Percentiles rank a stretch among this genome's conserved stretches.
These are phyloP conservation scores for Aphodius granarius DNA, from an alignment of 2,888 invertebrate genomes.

Conservation along the genomic window DNA sequence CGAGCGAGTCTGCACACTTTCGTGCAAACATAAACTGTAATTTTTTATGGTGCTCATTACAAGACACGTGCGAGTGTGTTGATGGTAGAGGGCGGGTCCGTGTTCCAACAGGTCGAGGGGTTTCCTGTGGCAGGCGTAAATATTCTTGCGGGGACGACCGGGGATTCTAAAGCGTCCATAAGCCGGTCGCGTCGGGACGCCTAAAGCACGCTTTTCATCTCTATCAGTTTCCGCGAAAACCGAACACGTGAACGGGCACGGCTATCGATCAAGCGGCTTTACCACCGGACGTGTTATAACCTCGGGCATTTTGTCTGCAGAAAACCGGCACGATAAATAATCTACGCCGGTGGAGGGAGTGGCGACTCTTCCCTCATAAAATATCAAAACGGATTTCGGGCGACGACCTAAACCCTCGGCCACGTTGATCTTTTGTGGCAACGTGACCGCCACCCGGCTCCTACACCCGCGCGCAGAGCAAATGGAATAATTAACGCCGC, in stretches of 20 bases:
- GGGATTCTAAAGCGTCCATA: not conserved
- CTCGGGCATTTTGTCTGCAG: slow-evolving; percentile 25
- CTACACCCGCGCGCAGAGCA: not conserved
- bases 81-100: not conserved
- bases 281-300: slow-evolving; percentile 26
- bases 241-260: slow-evolving; percentile 18
- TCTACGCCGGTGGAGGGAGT: slow-evolving; percentile 14
- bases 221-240: slow-evolving; percentile 10
- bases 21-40: not conserved
- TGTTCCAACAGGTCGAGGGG: not conserved
- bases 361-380: slow-evolving; percentile 3
- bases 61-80: not conserved
- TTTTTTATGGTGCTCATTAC: not conserved
- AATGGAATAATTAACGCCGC: not conserved
- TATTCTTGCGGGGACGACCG: not conserved
- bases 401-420: not conserved
- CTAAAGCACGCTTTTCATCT: not conserved
- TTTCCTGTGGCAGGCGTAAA: not conserved
- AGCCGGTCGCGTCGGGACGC: not conserved
- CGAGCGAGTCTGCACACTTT: not conserved
- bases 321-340: slow-evolving; percentile 25
- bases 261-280: slow-evolving; percentile 26
- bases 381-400: slow-evolving; percentile 13
- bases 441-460: not conserved
- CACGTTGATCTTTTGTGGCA: not conserved